Conservation (phyloP, 2,113 vertebrate genomes). For the Chionis minor region DNA sequence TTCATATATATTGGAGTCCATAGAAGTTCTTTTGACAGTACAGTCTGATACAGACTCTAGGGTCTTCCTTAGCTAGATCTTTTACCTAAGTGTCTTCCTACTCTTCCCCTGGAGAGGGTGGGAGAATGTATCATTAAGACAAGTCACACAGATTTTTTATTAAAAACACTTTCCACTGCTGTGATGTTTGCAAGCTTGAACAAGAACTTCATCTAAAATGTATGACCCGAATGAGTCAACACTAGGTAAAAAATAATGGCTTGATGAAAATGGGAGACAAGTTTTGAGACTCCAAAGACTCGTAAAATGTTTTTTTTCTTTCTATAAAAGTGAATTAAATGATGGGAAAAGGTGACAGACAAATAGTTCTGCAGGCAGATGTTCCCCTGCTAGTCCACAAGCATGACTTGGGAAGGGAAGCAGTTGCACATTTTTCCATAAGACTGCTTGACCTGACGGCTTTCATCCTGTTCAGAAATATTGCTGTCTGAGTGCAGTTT, state of each 20-base stretch:
- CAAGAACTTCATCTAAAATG: slow-evolving; percentile 49
- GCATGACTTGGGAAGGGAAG: not conserved
- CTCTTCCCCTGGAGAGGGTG: not conserved
- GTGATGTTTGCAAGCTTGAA: slow-evolving; percentile 55
- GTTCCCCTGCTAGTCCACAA: not conserved
- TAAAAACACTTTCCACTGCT: slow-evolving; percentile 31
- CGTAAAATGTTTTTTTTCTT: not conserved
- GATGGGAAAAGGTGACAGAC: not conserved
- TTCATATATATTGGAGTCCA: not conserved
- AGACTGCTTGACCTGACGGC: not conserved
- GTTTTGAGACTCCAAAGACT: not conserved
- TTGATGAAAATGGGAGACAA: not conserved
- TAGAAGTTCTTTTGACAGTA: slow-evolving; percentile 33
- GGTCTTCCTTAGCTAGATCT: not conserved
- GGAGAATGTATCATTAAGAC: slow-evolving; percentile 26
- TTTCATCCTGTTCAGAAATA: not conserved
- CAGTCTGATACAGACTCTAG: not conserved
- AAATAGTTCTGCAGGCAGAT: not conserved
- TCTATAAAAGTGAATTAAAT: not conserved
- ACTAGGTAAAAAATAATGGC: not conserved
- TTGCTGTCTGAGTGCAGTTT: not conserved
- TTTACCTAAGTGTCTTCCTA: slow-evolving; percentile 20
- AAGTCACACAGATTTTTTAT: slow-evolving; percentile 41
- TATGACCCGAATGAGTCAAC: slow-evolving; percentile 16
- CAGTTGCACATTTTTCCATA: not conserved